A percentile compares a stretch with the other conserved stretches of the same genome.
Evolutionary conservation across 2,113 vertebrate genomes (phyloP).

Genomic region (Oostethus manadensis): DNA sequence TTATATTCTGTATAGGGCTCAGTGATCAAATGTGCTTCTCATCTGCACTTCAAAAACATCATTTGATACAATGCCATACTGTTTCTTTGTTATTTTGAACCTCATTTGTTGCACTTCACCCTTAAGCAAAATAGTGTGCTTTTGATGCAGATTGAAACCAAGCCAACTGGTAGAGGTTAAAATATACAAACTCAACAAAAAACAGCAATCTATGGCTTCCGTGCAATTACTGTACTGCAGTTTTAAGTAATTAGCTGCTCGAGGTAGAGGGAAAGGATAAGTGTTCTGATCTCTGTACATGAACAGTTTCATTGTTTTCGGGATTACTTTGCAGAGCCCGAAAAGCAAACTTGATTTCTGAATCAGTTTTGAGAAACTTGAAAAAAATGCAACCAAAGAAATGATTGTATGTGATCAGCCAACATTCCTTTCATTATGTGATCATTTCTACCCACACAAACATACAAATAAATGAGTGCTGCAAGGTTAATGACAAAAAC

Average conservation of each 20-base stretch:
- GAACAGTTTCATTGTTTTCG: neutral
- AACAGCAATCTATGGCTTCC: neutral
- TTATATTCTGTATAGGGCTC: conserved; percentile 26
- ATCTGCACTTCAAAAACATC: conserved; percentile 36
- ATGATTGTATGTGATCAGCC: too few relatives aligned
- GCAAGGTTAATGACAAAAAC: too few relatives aligned
- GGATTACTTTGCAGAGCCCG: too few relatives aligned
- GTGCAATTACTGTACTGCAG: conserved; percentile 12
- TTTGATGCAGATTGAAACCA: too few relatives aligned
- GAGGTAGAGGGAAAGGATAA: neutral
- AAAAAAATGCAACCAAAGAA: neutral
- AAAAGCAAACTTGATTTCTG: neutral
- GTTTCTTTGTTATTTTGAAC: conserved; percentile 29
- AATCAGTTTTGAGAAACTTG: neutral
- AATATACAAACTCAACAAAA: too few relatives aligned
- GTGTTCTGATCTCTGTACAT: neutral
- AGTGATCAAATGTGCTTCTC: conserved; percentile 30
- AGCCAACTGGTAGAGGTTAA: too few relatives aligned
- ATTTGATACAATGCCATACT: conserved; percentile 17
- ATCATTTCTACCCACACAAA: too few relatives aligned
- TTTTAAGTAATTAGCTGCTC: conserved; percentile 13
- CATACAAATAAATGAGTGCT: too few relatives aligned
- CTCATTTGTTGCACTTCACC: conserved; percentile 36
- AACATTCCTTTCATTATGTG: too few relatives aligned
- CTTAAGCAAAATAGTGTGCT: neutral